Evolutionary conservation across 2,113 vertebrate species (phyloP).

Genomic region (Eublepharis macularius): DNA sequence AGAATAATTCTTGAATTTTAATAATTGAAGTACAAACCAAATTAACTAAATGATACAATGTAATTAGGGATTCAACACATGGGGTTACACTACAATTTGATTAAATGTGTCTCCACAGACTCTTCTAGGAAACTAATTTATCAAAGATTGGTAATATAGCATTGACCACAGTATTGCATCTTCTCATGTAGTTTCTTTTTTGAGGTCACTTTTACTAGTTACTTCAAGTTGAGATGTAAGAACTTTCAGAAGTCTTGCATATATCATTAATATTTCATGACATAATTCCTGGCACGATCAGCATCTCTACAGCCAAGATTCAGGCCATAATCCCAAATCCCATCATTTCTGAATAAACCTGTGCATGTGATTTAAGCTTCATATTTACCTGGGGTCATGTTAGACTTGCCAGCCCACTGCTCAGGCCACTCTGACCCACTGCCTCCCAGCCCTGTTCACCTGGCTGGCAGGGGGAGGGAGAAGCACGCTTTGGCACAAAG

Average conservation of each 20-base stretch:
- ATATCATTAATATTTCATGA: neutral
- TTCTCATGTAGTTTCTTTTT: conserved; percentile 23
- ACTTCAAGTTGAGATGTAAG: conserved; percentile 26
- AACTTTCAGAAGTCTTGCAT: conserved; percentile 12
- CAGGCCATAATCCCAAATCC: neutral
- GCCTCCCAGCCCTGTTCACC: no score
- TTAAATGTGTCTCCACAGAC: conserved; percentile 51
- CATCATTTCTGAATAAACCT: neutral
- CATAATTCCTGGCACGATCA: no score
- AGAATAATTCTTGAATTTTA: conserved; percentile 55
- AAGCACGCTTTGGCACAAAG: no score
- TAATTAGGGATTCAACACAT: conserved; percentile 55
- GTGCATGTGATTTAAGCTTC: neutral
- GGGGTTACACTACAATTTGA: conserved; percentile 47
- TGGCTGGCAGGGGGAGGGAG: no score
- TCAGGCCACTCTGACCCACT: no score
- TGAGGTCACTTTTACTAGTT: conserved; percentile 34
- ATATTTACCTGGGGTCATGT: neutral
- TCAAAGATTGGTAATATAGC: conserved; percentile 39
- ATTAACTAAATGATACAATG: conserved; percentile 56
- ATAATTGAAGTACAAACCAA: conserved; percentile 55
- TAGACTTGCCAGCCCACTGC: no score
- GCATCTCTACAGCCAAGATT: neutral
- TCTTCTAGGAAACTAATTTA: conserved; percentile 40
- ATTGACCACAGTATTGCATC: conserved; percentile 25